A percentile compares a stretch with the other conserved stretches of the same genome.
These are phyloP conservation scores for Gambelia wislizenii DNA, from an alignment of 2,797 vertebrate genomes.

Conservation along the genomic window DNA sequence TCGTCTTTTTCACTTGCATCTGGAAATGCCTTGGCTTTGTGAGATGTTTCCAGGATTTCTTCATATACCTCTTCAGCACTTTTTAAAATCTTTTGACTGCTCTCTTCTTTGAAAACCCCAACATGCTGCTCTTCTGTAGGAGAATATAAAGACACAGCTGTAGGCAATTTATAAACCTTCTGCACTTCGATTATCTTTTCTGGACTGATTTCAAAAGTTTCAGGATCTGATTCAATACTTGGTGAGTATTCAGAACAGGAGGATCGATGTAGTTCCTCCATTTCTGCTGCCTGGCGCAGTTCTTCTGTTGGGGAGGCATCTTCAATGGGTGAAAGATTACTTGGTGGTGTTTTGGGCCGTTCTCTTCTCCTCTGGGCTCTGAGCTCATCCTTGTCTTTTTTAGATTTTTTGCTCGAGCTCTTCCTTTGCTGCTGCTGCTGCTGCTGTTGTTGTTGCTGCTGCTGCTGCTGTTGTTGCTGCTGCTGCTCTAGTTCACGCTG, in stretches of 20 bases:
- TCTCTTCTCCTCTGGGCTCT: conserved; percentile 94
- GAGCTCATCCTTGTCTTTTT: conserved; percentile 97
- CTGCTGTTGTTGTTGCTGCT: conserved; percentile 67
- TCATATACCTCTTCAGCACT: conserved; percentile 95
- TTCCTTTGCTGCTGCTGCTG: conserved; percentile 81
- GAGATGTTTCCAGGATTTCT: conserved; percentile 90
- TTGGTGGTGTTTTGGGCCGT: conserved; percentile 92
- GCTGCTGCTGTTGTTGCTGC: conserved; percentile 88
- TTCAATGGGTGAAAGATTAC: conserved; percentile 95
- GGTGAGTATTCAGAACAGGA: conserved; percentile 92
- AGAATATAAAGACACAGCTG: conserved; percentile 91
- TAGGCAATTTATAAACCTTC: conserved; percentile 93
- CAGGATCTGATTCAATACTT: conserved; percentile 92
- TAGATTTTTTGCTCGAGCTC: conserved; percentile 95
- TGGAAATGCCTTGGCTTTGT: conserved; percentile 87
- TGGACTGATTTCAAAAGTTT: conserved; percentile 94
- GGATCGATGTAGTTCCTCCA: conserved; percentile 86
- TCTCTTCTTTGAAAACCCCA: conserved; percentile 77
- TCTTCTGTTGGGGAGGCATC: conserved; percentile 89
- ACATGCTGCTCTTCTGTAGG: conserved; percentile 88
- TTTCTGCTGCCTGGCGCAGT: conserved; percentile 84
- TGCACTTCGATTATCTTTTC: conserved; percentile 90
- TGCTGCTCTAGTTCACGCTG: conserved; percentile 86
- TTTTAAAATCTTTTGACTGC: conserved; percentile 83
- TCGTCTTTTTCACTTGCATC: conserved; percentile 86